Base-by-base conservation (phyloP, 2,888 invertebrate genomes). In the Hyles lineata region DNA sequence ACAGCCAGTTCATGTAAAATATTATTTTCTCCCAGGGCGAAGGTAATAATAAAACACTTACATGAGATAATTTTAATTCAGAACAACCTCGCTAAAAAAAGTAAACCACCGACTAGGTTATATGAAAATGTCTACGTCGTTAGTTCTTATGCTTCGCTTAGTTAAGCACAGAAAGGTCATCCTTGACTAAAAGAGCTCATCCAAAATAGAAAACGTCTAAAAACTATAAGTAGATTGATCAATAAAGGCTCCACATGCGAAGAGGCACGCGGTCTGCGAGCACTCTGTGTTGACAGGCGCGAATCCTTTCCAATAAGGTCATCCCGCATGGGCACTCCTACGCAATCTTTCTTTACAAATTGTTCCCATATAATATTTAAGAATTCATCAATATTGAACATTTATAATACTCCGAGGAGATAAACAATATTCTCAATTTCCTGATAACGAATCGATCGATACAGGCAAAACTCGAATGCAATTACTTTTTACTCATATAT, bases 391-490 rank as follows among this genome's bases (percentile, higher is more conserved):
- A 62, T 2, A 17, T 43, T 7, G 23, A 17, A 67, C 15, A 17
- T 67, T 17, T 67, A 21, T 23, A 17, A 63, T 15, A 9, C 21
- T 8, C 17, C 11, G 11, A 60, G 43, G 23, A 80, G 84, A 86
- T 87, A 88, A 88, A 89, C 86, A 86, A 83, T 87, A 87, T 84
- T 83, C 84, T 82, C 77, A 77, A 79, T 77, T 80, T 81, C 77
- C 82, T 83, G 67, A 87, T 88, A 89, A 86, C 84, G 83, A 83
- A 71, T 71, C 88, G 91, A 92, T 93, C 92, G 90, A 92, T 93
- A 91, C 79, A 82, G 78, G 76, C 78, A 79, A 82, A 82, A 82
- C 83, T 82, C 71, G 78, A 80, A 76, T 78, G 73, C 75, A 76
- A 80, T 79, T 78, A 80, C 74, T 75, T 77, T 80, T 29, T 76